Percentiles rank a stretch among this genome's conserved stretches.
Evolutionary conservation across 1,140 invertebrate species (phyloP).

Genomic region (Charaxes varanes): DNA sequence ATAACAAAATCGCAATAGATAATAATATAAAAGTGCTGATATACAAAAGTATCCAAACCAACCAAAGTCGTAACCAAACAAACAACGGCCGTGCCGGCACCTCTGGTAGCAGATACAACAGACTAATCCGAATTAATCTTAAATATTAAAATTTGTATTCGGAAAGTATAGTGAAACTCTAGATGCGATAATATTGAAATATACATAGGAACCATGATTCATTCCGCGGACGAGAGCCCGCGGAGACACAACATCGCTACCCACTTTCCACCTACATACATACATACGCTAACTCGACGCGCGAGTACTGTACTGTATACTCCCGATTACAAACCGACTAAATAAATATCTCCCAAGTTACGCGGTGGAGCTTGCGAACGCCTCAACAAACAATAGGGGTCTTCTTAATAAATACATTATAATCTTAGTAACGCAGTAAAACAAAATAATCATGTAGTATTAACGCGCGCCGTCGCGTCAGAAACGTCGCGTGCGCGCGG

Average conservation of each 20-base stretch:
- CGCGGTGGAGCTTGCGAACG: constrained; percentile 44
- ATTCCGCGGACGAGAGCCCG: constrained; percentile 59
- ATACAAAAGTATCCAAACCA: constrained; percentile 41
- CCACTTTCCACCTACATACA: constrained; percentile 51
- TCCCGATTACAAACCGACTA: constrained; percentile 51
- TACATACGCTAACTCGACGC: background rate
- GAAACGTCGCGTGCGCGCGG: constrained; percentile 26
- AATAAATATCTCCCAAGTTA: constrained; percentile 42
- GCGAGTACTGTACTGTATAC: constrained; percentile 39
- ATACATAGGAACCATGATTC: constrained; percentile 75
- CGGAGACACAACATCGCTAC: constrained; percentile 70
- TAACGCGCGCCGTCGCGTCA: constrained; percentile 64
- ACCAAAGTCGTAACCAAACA: constrained; percentile 50
- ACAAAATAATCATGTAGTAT: constrained; percentile 66
- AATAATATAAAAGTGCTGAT: constrained; percentile 43
- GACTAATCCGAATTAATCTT: constrained; percentile 71
- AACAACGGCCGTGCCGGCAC: constrained; percentile 63
- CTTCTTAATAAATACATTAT: constrained; percentile 44
- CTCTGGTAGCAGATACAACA: constrained; percentile 66
- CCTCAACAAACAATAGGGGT: constrained; percentile 50
- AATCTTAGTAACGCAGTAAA: constrained; percentile 42
- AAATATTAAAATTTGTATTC: constrained; percentile 74
- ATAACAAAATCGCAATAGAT: constrained; percentile 42
- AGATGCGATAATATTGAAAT: constrained; percentile 74
- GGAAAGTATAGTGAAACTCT: constrained; percentile 74